Evolutionary conservation across 2,113 vertebrate species (phyloP), one percentile per base, ranked within the genome.

Genomic region (Pholis gunnellus): DNA sequence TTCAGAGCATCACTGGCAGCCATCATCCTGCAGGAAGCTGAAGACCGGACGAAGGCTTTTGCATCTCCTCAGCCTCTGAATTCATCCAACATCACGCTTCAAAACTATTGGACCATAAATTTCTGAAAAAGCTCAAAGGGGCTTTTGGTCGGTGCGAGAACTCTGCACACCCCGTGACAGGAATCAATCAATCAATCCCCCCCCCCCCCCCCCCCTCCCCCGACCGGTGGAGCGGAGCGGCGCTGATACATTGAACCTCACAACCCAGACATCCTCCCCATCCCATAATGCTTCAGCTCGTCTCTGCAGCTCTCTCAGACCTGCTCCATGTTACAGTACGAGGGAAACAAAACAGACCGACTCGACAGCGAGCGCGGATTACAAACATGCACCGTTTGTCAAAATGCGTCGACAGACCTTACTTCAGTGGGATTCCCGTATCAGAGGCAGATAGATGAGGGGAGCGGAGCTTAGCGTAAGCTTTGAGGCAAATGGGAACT

Each of bases 401-500:
- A 27, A 77, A 34, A 54, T 1, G 67, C 72, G 72, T 66, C 78
- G 56, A 73, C 87, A 89, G 78, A 79, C 50, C 81, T 31, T 34
- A 42, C 86, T 90, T 91, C 83, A 76, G 81, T 40, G 64, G 71
- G 83, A 87, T 86, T 76, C 56, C 40, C 8, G 6, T 69, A 90
- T 93, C 90, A 89, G 78, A 88, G 84, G 79, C 81, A 72, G 72
- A 80, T 6, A 72, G 74, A 82, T 2, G 74, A 76, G 68, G 42
- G 27, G 64, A 34, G 65, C 22, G 1, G 64, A 75, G 88, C 86
- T 90, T 86, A 89, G 85, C 15, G 46, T 25, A 68, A 80, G 82
- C 90, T 92, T 78, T 90, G 90, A 94, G 86, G 89, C 87, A 85
- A 92, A 93, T 63, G 65, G 81, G 84, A 86, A 46, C 56, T 86